phyloP scores from a whole-genome alignment of 2,797 vertebrate genomes.

The Coregonus ussuriensis region DNA sequence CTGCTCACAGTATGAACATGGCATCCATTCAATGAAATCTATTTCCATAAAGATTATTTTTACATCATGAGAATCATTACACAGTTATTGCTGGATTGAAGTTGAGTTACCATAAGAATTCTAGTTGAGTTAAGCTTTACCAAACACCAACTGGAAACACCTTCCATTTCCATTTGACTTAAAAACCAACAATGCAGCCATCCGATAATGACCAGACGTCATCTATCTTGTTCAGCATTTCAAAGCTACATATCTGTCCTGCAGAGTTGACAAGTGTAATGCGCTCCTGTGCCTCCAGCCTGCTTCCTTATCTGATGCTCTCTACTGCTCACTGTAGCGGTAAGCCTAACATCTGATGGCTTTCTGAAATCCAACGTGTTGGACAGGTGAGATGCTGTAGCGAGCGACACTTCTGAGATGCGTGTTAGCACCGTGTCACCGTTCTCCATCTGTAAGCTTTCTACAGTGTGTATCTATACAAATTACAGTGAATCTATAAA shows the following conservation, averaged over 20 bases:
- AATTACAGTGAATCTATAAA: not conserved
- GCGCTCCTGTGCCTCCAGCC: slow-evolving; percentile 57
- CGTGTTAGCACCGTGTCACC: slow-evolving; percentile 77
- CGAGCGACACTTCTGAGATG: slow-evolving; percentile 75
- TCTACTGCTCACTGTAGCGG: slow-evolving; percentile 79
- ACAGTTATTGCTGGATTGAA: slow-evolving; percentile 30
- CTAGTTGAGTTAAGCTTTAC: not conserved
- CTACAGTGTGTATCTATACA: slow-evolving; percentile 20
- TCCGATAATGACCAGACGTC: slow-evolving; percentile 69
- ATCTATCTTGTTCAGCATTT: slow-evolving; percentile 58
- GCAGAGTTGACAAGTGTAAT: slow-evolving; percentile 66
- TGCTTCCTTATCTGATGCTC: slow-evolving; percentile 64
- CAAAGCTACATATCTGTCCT: slow-evolving; percentile 63
- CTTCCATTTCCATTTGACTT: too few relatives aligned
- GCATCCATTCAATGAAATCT: slow-evolving; percentile 84
- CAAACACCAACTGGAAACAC: slow-evolving; percentile 65
- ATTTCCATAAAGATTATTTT: slow-evolving; percentile 86
- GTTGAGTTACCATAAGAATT: not conserved
- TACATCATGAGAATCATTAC: slow-evolving; percentile 76
- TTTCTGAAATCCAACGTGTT: slow-evolving; percentile 71
- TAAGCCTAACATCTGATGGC: slow-evolving; percentile 81
- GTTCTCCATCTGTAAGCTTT: slow-evolving; percentile 79
- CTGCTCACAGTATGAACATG: slow-evolving; percentile 85
- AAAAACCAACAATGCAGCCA: slow-evolving; percentile 67
- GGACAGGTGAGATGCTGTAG: slow-evolving; percentile 81